These are phyloP conservation scores for Drosophila littoralis DNA, from an alignment of 1,140 invertebrate species.

Conservation along the genomic window DNA sequence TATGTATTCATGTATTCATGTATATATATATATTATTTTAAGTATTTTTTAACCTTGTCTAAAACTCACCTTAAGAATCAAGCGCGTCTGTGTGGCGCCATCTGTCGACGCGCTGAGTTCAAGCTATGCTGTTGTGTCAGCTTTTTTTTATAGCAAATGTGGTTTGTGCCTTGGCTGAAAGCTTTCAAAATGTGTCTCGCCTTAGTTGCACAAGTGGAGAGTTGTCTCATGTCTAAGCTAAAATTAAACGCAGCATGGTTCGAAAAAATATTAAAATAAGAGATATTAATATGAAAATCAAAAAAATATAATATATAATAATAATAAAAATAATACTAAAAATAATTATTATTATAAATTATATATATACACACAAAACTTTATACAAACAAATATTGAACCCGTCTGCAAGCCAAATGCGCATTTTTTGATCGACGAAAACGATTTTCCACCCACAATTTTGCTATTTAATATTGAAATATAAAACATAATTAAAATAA, in stretches of 20 bases:
- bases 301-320: not conserved
- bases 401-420: too few relatives aligned
- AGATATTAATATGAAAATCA: not conserved
- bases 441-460: too few relatives aligned
- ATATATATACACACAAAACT: too few relatives aligned
- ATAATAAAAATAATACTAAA: too few relatives aligned
- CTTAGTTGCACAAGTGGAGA: not conserved
- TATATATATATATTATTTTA: not conserved
- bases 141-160: slow-evolving; percentile 11
- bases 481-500: too few relatives aligned
- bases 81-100: slow-evolving; percentile 15
- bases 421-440: too few relatives aligned
- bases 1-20: too few relatives aligned
- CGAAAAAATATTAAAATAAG: not conserved
- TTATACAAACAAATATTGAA: too few relatives aligned
- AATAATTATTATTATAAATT: too few relatives aligned
- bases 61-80: not conserved
- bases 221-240: not conserved
- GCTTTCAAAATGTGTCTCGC: not conserved
- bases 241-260: not conserved
- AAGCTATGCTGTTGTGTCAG: slow-evolving; percentile 26
- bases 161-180: slow-evolving; percentile 4
- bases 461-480: too few relatives aligned
- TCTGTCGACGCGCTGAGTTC: slow-evolving; percentile 13
- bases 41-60: not conserved